Evolutionary conservation across 2,888 invertebrate genomes (phyloP).

Genomic region (Idaea dimidiata): DNA sequence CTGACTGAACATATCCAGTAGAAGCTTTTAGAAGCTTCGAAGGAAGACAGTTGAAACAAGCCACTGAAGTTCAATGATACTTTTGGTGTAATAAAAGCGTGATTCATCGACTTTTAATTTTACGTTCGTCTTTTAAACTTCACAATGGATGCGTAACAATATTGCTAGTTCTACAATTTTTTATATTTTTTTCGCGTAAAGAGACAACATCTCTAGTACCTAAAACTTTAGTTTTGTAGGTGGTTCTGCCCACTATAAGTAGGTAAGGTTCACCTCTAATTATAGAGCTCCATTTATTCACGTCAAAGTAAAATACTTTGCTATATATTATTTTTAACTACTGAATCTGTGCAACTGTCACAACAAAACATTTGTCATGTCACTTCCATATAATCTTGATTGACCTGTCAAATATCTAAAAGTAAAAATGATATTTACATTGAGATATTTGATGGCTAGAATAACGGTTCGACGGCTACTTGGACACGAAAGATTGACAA

Average conservation of each 20-base stretch:
- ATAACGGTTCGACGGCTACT: slow-evolving; percentile 44
- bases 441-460: background rate
- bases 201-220: too few relatives aligned
- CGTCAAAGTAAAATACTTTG: background rate
- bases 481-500: slow-evolving; percentile 70
- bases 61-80: too few relatives aligned
- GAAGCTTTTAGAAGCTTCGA: too few relatives aligned
- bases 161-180: too few relatives aligned
- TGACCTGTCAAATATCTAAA: slow-evolving; percentile 46
- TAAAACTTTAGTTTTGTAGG: too few relatives aligned
- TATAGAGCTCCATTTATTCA: background rate
- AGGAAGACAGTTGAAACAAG: too few relatives aligned
- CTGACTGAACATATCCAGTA: too few relatives aligned
- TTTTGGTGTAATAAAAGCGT: too few relatives aligned
- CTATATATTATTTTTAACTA: slow-evolving; percentile 41
- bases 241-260: background rate
- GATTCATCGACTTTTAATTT: too few relatives aligned
- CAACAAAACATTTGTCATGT: slow-evolving; percentile 44
- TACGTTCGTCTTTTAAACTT: too few relatives aligned
- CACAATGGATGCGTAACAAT: too few relatives aligned
- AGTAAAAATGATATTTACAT: slow-evolving; percentile 23
- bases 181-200: too few relatives aligned
- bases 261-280: background rate
- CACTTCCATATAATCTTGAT: slow-evolving; percentile 41
- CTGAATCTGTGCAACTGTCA: slow-evolving; percentile 21